phyloP scores from a whole-genome alignment of 2,888 invertebrate genomes.

The Abscondita cerata region DNA sequence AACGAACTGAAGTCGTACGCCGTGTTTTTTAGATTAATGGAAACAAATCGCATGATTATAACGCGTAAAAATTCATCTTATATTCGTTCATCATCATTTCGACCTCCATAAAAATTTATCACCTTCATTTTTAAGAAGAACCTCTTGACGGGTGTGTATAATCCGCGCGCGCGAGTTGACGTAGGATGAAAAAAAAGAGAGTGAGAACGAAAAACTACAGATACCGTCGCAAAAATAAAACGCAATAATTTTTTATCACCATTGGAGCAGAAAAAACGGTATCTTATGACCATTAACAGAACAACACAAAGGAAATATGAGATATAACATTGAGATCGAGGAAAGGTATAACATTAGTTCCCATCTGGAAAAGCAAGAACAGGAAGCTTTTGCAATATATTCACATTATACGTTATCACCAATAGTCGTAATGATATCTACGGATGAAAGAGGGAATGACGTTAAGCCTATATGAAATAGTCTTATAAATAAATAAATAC shows the following conservation, averaged over 20 bases:
- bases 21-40: constrained; percentile 15
- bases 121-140: constrained; percentile 31
- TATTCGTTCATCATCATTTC: constrained; percentile 33
- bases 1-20: constrained; percentile 7
- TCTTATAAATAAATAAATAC: constrained; percentile 34
- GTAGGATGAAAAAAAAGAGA: too few relatives aligned
- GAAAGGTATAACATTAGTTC: constrained; percentile 42
- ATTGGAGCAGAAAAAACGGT: constrained; percentile 37
- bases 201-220: constrained; percentile 19
- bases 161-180: constrained; percentile 22
- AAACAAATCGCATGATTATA: constrained; percentile 19
- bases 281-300: constrained; percentile 38
- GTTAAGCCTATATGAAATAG: constrained; percentile 30
- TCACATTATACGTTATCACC: constrained; percentile 51
- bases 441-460: constrained; percentile 42
- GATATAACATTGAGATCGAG: constrained; percentile 39
- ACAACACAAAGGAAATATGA: constrained; percentile 37
- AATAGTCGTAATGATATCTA: constrained; percentile 50
- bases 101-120: constrained; percentile 34
- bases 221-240: constrained; percentile 35
- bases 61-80: constrained; percentile 25
- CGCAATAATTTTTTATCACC: constrained; percentile 38
- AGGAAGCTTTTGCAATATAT: constrained; percentile 47
- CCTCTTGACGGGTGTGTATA: constrained; percentile 21
- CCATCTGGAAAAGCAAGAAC: constrained; percentile 42